Percentiles rank a stretch among this genome's conserved stretches.
These are phyloP conservation scores for Galeopsomyia nigrocyanea DNA, from an alignment of 2,888 invertebrate genomes.

Conservation along the genomic window DNA sequence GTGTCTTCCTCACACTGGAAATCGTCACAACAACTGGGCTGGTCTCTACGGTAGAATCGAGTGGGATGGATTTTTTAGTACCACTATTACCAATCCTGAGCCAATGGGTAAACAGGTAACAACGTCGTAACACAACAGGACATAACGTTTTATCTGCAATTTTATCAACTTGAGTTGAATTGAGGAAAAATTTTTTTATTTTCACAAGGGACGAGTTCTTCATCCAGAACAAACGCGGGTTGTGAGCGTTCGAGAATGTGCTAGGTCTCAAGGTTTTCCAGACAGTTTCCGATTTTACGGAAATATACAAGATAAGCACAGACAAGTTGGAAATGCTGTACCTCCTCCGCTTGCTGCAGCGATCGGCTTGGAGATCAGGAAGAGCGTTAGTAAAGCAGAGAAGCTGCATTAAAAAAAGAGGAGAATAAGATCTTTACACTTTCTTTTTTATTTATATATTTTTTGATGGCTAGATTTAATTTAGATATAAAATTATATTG, in stretches of 20 bases:
- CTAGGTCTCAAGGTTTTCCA: slow-evolving; percentile 87
- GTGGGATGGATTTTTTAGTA: slow-evolving; percentile 89
- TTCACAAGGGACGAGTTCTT: slow-evolving; percentile 79
- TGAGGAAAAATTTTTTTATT: no score
- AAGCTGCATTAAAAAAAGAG: slow-evolving; percentile 24
- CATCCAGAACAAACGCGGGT: slow-evolving; percentile 86
- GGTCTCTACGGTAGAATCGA: slow-evolving; percentile 86
- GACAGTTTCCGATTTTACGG: slow-evolving; percentile 84
- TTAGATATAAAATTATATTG: slow-evolving; percentile 22
- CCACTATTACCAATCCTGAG: slow-evolving; percentile 88
- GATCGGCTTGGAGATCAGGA: slow-evolving; percentile 81
- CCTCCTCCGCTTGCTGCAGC: slow-evolving; percentile 86
- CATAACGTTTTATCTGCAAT: no score
- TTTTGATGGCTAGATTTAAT: neutral
- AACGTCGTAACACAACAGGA: neutral
- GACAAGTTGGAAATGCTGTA: slow-evolving; percentile 91
- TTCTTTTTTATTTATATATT: slow-evolving; percentile 1
- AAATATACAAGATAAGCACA: slow-evolving; percentile 80
- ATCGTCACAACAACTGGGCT: slow-evolving; percentile 88
- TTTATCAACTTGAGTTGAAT: no score
- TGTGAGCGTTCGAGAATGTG: slow-evolving; percentile 90
- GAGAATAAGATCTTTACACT: slow-evolving; percentile 3
- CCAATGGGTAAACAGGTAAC: slow-evolving; percentile 88
- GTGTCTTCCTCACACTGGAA: slow-evolving; percentile 90
- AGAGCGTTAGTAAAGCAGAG: slow-evolving; percentile 54